Conservation (phyloP, 2,113 vertebrate species). For the Phylloscopus trochiloides region DNA sequence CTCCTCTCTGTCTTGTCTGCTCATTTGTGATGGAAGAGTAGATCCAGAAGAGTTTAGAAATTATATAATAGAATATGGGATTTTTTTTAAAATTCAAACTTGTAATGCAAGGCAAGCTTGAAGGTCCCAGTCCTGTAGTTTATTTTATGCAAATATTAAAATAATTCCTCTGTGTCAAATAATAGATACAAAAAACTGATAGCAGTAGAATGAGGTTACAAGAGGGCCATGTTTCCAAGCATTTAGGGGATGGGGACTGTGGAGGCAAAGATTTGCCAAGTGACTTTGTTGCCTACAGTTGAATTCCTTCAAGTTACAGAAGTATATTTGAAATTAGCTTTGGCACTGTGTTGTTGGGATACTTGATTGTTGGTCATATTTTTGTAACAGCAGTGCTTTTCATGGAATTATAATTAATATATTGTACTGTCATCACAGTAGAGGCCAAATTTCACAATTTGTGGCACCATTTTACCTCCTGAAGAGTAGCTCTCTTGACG, state of each 20-base stretch:
- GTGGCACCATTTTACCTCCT: not conserved
- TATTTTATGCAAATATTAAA: not conserved
- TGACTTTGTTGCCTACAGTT: not conserved
- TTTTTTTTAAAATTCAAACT: not conserved
- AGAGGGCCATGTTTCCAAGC: not conserved
- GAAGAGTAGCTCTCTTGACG: not conserved
- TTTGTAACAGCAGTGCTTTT: not conserved
- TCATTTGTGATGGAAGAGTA: not conserved
- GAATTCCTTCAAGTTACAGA: not conserved
- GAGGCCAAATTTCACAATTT: not conserved
- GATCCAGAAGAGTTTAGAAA: not conserved
- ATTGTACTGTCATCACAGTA: not conserved
- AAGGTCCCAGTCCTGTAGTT: not conserved
- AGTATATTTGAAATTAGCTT: not conserved
- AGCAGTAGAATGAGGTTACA: not conserved
- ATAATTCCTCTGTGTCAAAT: not conserved
- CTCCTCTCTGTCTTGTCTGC: not conserved
- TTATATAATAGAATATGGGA: not conserved
- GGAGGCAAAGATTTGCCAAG: not conserved
- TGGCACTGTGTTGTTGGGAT: not conserved
- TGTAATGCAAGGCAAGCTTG: not conserved
- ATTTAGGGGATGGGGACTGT: rapidly evolving
- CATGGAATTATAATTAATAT: not conserved
- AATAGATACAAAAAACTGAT: not conserved
- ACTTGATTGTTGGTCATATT: not conserved